Base-by-base conservation (phyloP, 30 jellyfish, hydroid and myxozoan genomes). In the Clytia hemisphaerica region DNA sequence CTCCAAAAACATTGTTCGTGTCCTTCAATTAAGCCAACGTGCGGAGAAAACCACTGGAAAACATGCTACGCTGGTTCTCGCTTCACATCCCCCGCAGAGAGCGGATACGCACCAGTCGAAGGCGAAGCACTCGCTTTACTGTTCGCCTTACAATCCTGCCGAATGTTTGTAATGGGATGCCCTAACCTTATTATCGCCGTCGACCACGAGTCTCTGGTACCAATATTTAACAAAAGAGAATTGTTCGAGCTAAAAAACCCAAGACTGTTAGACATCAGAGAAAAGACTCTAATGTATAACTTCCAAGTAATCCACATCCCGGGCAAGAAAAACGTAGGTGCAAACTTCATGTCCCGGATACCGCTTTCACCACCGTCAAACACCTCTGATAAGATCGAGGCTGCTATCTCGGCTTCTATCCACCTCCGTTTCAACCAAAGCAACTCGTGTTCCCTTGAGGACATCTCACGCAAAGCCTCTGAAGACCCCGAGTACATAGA, bases 141-240 rank as follows among this genome's bases (percentile, higher is more conserved):
- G 9, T n/a, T n/a, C n/a, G n/a, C n/a, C n/a, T n/a, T n/a, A n/a
- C n/a, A n/a, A n/a, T n/a, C n/a, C n/a, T n/a, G n/a, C n/a, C n/a
- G n/a, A n/a, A n/a, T n/a, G n/a, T n/a, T n/a, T n/a, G n/a, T n/a
- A n/a, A n/a, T n/a, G n/a, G n/a, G n/a, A n/a, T n/a, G n/a, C n/a
- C n/a, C n/a, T n/a, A n/a, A n/a, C n/a, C n/a, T n/a, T n/a, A 10
- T 50, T 10, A 30, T 50, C 10, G 16, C 65, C 16, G 65, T 50
- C 65, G 65, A 50, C 25, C 65, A 50, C 65, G 24, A 50, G 65
- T 30, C 65, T 12, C 65, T 50, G 65, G 65, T 50, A 6, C n/a
- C 10, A 6, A 50, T 50, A 7, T 50, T 50, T 30, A 30, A 30
- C 25, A 30, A 50, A 22, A 50, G 24, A 21, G 65, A 10, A 10